Percentiles rank a stretch among this genome's conserved stretches.
These are phyloP conservation scores for Sericinus montela DNA, from an alignment of 2,888 invertebrate species.

Conservation along the genomic window DNA sequence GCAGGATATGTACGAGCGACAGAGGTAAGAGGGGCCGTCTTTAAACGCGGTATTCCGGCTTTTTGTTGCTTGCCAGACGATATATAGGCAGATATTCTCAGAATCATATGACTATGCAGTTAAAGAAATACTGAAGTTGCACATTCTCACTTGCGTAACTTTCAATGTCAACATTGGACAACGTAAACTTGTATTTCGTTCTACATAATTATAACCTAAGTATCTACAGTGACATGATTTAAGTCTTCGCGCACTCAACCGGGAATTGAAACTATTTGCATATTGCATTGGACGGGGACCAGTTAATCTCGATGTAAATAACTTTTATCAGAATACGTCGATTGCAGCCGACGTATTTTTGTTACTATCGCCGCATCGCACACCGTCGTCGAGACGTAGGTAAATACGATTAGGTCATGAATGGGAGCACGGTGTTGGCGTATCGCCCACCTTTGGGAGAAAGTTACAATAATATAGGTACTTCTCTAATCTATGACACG, in stretches of 20 bases:
- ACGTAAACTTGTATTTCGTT: conserved; percentile 24
- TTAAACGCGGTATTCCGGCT: conserved; percentile 71
- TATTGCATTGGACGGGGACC: conserved; percentile 56
- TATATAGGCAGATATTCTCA: conserved; percentile 33
- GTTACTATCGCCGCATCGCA: conserved; percentile 30
- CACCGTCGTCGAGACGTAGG: conserved; percentile 26
- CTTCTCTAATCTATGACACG: no score
- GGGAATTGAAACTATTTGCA: conserved; percentile 29
- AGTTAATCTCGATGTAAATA: conserved; percentile 65
- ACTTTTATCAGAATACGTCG: conserved; percentile 61
- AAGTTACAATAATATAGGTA: conserved; percentile 39
- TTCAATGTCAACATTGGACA: conserved; percentile 74
- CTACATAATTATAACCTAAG: conserved; percentile 4
- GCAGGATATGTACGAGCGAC: conserved; percentile 86
- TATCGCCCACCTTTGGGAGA: conserved; percentile 65
- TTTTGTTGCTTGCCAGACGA: conserved; percentile 48
- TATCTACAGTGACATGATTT: conserved; percentile 6
- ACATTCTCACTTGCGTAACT: conserved; percentile 63
- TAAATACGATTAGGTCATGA: conserved; percentile 53
- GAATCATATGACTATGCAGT: conserved; percentile 22
- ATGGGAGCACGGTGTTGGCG: conserved; percentile 44
- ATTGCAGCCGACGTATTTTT: conserved; percentile 47
- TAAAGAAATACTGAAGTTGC: conserved; percentile 39
- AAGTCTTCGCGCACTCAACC: conserved; percentile 6
- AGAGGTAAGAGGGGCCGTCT: conserved; percentile 83